phyloP scores from a whole-genome alignment of 2,888 invertebrate genomes.

The Peribatodes rhomboidaria region DNA sequence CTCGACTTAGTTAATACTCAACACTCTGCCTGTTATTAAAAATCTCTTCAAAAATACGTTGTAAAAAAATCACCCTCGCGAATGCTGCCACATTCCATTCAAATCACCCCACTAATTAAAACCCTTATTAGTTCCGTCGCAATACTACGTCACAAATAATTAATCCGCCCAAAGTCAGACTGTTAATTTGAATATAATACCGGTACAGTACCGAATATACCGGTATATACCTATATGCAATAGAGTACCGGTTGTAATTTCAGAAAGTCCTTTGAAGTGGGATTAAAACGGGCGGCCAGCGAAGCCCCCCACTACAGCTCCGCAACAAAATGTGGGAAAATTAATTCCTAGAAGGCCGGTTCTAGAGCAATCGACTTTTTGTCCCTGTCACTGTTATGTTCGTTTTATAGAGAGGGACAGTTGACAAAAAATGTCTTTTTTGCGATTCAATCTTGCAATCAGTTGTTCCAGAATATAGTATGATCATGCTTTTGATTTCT shows the following conservation, averaged over 20 bases:
- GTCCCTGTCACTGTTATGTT: neutral
- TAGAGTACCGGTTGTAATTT: constrained; percentile 67
- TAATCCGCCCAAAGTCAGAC: constrained; percentile 57
- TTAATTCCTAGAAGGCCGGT: constrained; percentile 67
- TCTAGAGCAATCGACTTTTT: neutral
- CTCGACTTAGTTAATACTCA: too few species aligned
- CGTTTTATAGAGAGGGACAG: too few species aligned
- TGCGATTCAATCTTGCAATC: too few species aligned
- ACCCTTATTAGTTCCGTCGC: constrained; percentile 45
- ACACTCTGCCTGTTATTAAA: constrained; percentile 7
- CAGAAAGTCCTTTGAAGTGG: constrained; percentile 80
- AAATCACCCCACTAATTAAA: constrained; percentile 48
- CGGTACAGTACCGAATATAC: constrained; percentile 38
- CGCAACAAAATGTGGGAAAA: constrained; percentile 65
- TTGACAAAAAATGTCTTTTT: neutral
- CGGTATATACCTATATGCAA: constrained; percentile 19
- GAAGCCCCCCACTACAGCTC: constrained; percentile 60
- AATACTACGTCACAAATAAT: constrained; percentile 56
- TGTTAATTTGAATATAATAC: constrained; percentile 64
- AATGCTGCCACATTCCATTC: constrained; percentile 32
- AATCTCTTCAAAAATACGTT: neutral
- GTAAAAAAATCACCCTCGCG: constrained; percentile 9
- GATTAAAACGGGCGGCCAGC: constrained; percentile 71
- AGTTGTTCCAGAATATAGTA: too few species aligned
- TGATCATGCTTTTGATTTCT: too few species aligned